Conservation (phyloP, 2,888 invertebrate species). For the Polymixis flavicincta region DNA sequence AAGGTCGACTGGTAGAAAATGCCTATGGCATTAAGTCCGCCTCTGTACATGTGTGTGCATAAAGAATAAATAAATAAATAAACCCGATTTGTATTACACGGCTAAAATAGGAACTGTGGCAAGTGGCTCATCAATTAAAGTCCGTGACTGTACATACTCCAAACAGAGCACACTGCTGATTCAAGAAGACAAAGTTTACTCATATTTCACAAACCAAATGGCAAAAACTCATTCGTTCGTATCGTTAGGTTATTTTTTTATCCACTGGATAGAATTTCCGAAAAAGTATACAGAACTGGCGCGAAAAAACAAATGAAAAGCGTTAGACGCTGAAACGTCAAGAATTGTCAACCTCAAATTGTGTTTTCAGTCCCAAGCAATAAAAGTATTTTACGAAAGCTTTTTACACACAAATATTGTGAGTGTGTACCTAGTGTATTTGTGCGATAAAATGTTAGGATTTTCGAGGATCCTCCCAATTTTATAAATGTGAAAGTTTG, state of each 20-base stretch:
- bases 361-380: slow-evolving; percentile 26
- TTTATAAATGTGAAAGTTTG: no score
- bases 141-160: no score
- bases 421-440: slow-evolving; percentile 14
- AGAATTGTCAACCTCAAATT: slow-evolving; percentile 15
- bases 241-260: slow-evolving; percentile 18
- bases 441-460: slow-evolving; percentile 16
- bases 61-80: no score
- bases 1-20: no score
- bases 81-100: no score
- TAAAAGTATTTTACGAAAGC: slow-evolving; percentile 24
- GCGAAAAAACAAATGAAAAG: slow-evolving; percentile 33
- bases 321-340: slow-evolving; percentile 23
- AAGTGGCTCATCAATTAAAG: no score
- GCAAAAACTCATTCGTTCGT: slow-evolving; percentile 11
- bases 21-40: no score
- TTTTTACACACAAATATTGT: slow-evolving; percentile 19
- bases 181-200: slow-evolving; percentile 25
- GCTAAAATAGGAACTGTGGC: no score
- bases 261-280: slow-evolving; percentile 2
- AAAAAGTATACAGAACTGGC: slow-evolving; percentile 6
- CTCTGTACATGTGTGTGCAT: no score
- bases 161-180: background rate
- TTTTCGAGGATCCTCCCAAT: background rate
- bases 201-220: slow-evolving; percentile 31